Evolutionary conservation across 1,140 invertebrate genomes (phyloP), one percentile per base, ranked within the genome.

Genomic region (Hormaphis cornu): DNA sequence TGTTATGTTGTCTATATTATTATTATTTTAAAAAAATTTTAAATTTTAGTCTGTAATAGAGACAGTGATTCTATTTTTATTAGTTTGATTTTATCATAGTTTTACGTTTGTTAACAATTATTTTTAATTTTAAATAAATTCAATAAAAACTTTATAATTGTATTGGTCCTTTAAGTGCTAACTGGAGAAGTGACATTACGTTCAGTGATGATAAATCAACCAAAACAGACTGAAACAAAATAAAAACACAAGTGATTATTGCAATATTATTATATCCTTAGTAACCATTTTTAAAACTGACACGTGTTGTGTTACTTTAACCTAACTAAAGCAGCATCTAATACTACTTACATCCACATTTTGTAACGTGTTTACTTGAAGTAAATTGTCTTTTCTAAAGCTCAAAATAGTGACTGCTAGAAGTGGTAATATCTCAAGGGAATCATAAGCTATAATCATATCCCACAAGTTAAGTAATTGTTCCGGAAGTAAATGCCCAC

Each of bases 381-480:
- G 83, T n/a, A 96, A 81, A 80, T 93, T 95, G 71, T 93, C 90
- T 77, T 91, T 93, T 8, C 94, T 82, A 74, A 96, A 94, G 74
- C 89, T 90, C n/a, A 97, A 80, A 73, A 97, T 94, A 7, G 89
- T 86, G 7, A 93, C 86, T 2, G 93, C 91, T 28, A 96, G 80
- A 16, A 97, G 78, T 18, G 94, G 83, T 24, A 97, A 81, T 28
- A 96, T 87, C 79, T 96, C 92, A 37, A 97, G 76, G 5, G 91
- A 93, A 77, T 96, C 91, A 75, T 93, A 94, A 8, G 90, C 93
- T 1, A 98, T 80, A 63, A 97, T 86, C 70, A 91, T 80, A 78
- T 97, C 94, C 94, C 94, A 98, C 9, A 98, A 79, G 37, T 89
- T 85, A 0, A 98, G 80, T 0, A 97, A 80, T 78, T 98, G 93